Base-by-base conservation (phyloP, 1,140 invertebrate genomes). In the Anadara kagoshimensis region DNA sequence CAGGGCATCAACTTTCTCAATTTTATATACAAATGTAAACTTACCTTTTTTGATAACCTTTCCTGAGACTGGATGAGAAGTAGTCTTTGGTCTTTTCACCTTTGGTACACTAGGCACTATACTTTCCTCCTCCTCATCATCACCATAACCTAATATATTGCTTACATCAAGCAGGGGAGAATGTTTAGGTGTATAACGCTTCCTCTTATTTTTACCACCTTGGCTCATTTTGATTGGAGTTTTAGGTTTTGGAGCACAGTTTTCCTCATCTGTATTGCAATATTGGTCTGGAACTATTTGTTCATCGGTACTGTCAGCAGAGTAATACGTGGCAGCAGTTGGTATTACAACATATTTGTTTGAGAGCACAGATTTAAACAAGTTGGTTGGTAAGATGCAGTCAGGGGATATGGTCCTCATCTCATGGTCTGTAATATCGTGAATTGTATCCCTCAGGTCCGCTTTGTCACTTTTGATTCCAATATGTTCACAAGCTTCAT, bases 391-490 rank as follows among this genome's bases (percentile, higher is more conserved):
- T 11, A 81, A 69, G 18, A 81, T 68, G 63, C 69, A 76, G 47
- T 81, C 79, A 12, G 79, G 79, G 2, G 79, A 78, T 20, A 81
- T 75, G 24, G 73, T 76, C 49, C 70, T 72, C 72, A 81, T 75
- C 43, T 78, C 73, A 24, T 54, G 51, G 12, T 66, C 67, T 14
- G 45, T 51, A 1, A 53, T n/a, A 41, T 75, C 73, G 20, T 36
- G 29, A 36, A 29, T 43, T n/a, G 20, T 49, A n/a, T 71, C 69
- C 24, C 36, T 26, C 24, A 66, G 53, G 20, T 70, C 68, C 5
- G 65, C 45, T 16, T 70, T 65, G 47, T 75, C 73, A 44, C 44
- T 57, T 29, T 61, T 64, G 16, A 75, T 75, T 51, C 73, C 73
- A 70, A 36, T 36, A 36, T 36, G 29, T 36, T 36, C 29, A 36